Base-by-base conservation (phyloP, 2,113 vertebrate genomes). In the Philantomba maxwellii region DNA sequence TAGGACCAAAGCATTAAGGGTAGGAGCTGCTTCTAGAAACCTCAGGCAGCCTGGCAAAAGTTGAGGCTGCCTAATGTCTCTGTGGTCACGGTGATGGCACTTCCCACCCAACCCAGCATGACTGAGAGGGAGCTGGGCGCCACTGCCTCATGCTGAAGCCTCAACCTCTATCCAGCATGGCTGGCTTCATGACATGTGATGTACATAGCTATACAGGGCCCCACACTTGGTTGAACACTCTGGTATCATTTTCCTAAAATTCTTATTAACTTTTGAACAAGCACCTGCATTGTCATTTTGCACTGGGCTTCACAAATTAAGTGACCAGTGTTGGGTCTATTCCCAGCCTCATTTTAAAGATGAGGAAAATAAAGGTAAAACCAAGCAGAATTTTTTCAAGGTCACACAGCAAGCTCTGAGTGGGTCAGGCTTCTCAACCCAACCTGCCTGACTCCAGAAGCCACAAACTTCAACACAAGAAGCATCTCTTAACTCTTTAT, bases 121-220 rank as follows among this genome's bases (percentile, higher is more conserved):
- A 81, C 53, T 64, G 33, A 51, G 60, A 80, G 14, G 11, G 8
- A 62, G 17, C 16, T 12, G 19, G 64, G 7, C 3, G 9, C 33
- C 2, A 15, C 23, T 51, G 36, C 28, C 16, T 57, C n/a, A 19
- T 23, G 26, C n/a, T 49, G 7, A 8, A 9, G 9, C 83, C 45
- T 62, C 47, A 23, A 7, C 6, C 28, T 21, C 12, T 16, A 21
- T n/a, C n/a, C 57, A 26, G 60, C 60, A 91, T 33, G 19, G 70
- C 13, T 1, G 3, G 25, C 16, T 33, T 88, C 66, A 5, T 2
- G 9, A 19, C 3, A 0, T 39, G 8, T 0, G 16, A 19, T 7
- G 15, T 3, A 7, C 39, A 78, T 5, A 62, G 30, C 23, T 13
- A 11, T 5, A 57, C 5, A 7, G 11, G 33, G 28, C 3, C 36